These are phyloP conservation scores for Caenorhabditis imperialis DNA, from an alignment of 2,888 invertebrate genomes.

Conservation along the genomic window DNA sequence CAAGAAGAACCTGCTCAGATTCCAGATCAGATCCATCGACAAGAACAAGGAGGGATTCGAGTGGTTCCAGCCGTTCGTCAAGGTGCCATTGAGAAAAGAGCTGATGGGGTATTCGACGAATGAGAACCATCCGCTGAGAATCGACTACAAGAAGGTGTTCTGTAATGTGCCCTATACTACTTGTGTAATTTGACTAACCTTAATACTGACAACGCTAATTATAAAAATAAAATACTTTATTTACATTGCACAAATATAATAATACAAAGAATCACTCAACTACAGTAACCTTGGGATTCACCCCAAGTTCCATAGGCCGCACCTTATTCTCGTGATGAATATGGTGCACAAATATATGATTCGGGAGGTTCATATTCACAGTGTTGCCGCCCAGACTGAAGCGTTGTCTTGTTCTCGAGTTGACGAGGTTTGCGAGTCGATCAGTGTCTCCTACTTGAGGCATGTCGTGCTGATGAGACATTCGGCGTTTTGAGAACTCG, in stretches of 20 bases:
- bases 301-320: constrained; percentile 13
- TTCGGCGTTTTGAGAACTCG: constrained; percentile 23
- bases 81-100: constrained; percentile 14
- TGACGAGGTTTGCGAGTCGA: constrained; percentile 16
- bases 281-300: constrained; percentile 11
- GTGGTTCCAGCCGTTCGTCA: constrained; percentile 45
- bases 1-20: constrained; percentile 31
- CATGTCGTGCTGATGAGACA: constrained; percentile 40
- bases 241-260: too few relatives aligned
- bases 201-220: neutral
- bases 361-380: constrained; percentile 37
- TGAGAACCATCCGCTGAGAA: constrained; percentile 3
- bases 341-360: constrained; percentile 47
- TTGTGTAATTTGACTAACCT: constrained; percentile 22
- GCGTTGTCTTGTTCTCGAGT: constrained; percentile 18
- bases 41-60: constrained; percentile 18
- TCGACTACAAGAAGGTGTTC: constrained; percentile 36
- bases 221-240: neutral
- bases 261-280: constrained; percentile 11
- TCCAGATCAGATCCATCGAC: constrained; percentile 36
- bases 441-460: constrained; percentile 36
- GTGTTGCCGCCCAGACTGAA: constrained; percentile 32
- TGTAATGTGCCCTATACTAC: constrained; percentile 39
- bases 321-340: constrained; percentile 32
- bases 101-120: constrained; percentile 15